Conservation (phyloP, 2,113 vertebrate species). For the Aphelocoma coerulescens region DNA sequence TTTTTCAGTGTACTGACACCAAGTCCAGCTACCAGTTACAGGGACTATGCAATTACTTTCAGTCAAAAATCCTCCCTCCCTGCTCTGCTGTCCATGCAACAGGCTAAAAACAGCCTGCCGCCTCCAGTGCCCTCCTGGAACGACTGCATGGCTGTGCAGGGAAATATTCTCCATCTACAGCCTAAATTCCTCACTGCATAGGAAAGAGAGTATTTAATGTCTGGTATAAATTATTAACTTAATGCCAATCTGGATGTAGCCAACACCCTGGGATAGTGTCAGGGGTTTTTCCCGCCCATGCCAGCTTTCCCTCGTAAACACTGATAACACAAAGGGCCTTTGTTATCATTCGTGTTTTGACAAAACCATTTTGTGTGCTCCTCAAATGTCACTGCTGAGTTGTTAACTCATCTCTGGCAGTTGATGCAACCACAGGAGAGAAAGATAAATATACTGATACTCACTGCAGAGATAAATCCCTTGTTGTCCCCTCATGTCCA, state of each 20-base stretch:
- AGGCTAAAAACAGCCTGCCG: neutral
- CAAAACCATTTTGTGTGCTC: neutral
- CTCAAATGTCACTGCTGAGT: neutral
- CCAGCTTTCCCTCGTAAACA: neutral
- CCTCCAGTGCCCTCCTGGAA: neutral
- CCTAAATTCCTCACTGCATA: neutral
- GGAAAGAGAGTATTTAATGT: neutral
- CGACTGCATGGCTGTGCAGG: neutral
- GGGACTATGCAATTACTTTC: neutral
- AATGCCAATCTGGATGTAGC: neutral
- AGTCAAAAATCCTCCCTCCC: neutral
- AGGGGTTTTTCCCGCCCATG: neutral
- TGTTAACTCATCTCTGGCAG: neutral
- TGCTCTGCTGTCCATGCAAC: neutral
- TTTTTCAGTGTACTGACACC: neutral
- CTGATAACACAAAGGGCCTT: neutral
- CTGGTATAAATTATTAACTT: neutral
- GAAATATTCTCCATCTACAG: neutral
- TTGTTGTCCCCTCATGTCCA: neutral
- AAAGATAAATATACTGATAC: neutral
- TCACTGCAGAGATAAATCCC: neutral
- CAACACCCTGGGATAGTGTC: neutral
- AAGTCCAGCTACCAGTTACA: neutral
- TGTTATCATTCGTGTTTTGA: neutral
- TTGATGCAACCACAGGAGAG: neutral